phyloP scores from a whole-genome alignment of 2,113 vertebrate species.

The Coracopsis vasa region DNA sequence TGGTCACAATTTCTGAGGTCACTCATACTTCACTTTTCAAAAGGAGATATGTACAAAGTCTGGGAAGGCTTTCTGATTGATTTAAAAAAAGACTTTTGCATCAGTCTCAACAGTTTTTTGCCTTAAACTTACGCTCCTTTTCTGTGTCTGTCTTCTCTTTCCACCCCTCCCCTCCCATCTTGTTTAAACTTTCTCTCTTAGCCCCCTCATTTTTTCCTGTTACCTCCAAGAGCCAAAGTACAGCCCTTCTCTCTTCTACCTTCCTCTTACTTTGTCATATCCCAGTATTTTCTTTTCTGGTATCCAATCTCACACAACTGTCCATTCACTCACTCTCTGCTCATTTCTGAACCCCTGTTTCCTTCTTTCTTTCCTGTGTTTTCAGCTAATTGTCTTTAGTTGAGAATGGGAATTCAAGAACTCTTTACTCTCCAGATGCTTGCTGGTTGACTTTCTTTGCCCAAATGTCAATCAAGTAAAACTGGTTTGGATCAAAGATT shows the following conservation, averaged over 20 bases:
- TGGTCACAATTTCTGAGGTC: not conserved
- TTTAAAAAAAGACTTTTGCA: not conserved
- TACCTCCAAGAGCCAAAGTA: not conserved
- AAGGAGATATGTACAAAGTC: not conserved
- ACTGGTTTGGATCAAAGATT: not conserved
- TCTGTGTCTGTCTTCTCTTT: not conserved
- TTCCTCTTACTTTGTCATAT: not conserved
- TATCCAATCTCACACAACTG: not conserved
- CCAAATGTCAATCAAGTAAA: not conserved
- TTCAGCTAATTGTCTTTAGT: not conserved
- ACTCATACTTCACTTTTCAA: not conserved
- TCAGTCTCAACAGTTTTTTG: not conserved
- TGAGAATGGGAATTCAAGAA: not conserved
- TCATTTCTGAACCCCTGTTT: not conserved
- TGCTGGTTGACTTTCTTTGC: not conserved
- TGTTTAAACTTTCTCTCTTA: not conserved
- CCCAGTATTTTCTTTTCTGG: not conserved
- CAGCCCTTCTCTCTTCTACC: not conserved
- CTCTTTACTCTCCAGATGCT: not conserved
- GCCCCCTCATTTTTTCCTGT: not conserved
- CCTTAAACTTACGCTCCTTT: not conserved
- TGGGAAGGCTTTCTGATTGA: not conserved
- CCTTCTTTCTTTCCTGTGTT: not conserved
- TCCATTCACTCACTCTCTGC: not conserved
- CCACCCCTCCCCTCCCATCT: accelerated